Evolutionary conservation across 2,888 invertebrate species (phyloP).

Genomic region (Caenorhabditis sp.): DNA sequence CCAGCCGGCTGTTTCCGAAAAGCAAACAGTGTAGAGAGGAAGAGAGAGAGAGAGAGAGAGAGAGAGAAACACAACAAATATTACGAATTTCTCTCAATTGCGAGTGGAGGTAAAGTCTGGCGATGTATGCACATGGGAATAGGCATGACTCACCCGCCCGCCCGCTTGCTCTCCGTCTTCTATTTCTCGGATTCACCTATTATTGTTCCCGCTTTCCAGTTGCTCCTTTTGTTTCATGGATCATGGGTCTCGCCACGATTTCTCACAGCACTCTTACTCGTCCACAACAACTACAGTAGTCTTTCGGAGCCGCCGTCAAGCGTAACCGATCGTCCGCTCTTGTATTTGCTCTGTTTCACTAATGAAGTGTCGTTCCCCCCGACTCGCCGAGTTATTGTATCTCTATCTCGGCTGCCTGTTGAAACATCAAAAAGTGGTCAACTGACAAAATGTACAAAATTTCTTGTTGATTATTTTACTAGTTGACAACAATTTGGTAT

Average conservation of each 20-base stretch:
- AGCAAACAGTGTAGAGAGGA: conserved; percentile 30
- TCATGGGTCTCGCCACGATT: too few relatives aligned
- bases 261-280: too few relatives aligned
- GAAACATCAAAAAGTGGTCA: too few relatives aligned
- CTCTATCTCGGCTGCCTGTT: too few relatives aligned
- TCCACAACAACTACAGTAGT: too few relatives aligned
- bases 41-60: neutral
- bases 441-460: too few relatives aligned
- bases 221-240: too few relatives aligned
- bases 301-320: conserved; percentile 6
- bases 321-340: conserved; percentile 30
- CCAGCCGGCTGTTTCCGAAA: conserved; percentile 20
- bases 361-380: conserved; percentile 21
- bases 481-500: too few relatives aligned
- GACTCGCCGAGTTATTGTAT: conserved; percentile 1
- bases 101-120: conserved; percentile 1
- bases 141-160: conserved; percentile 27
- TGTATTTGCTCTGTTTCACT: conserved; percentile 18
- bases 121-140: conserved; percentile 38
- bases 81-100: conserved; percentile 50
- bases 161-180: neutral
- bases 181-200: neutral
- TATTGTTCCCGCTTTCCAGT: conserved; percentile 10
- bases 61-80: conserved; percentile 48
- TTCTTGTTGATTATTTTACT: too few relatives aligned